A percentile compares a stretch with the other conserved stretches of the same genome.
These are phyloP conservation scores for Drosophila bocqueti DNA, from an alignment of 1,140 invertebrate genomes.

Conservation along the genomic window DNA sequence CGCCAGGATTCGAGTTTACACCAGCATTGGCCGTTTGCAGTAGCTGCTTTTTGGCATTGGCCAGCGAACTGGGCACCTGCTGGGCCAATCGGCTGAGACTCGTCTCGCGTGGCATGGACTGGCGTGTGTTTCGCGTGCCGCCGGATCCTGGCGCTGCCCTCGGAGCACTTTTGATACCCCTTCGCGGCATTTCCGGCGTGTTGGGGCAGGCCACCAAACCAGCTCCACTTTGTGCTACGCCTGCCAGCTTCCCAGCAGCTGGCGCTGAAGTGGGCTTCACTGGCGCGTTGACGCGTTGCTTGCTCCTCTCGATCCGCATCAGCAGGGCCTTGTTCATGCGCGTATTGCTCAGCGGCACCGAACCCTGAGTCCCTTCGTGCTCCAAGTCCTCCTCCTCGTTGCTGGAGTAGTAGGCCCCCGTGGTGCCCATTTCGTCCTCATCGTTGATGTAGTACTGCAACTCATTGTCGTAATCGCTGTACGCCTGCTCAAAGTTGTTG, in stretches of 20 bases:
- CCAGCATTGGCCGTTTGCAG: slow-evolving; percentile 76
- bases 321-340: slow-evolving; percentile 86
- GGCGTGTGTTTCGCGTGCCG: slow-evolving; percentile 53
- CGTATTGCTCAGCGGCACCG: slow-evolving; percentile 85
- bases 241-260: slow-evolving; percentile 64
- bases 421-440: slow-evolving; percentile 76
- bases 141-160: slow-evolving; percentile 49
- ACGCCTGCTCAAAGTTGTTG: slow-evolving; percentile 81
- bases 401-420: slow-evolving; percentile 76
- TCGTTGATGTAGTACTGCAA: slow-evolving; percentile 84
- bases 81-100: slow-evolving; percentile 78
- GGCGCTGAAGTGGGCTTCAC: slow-evolving; percentile 75
- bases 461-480: slow-evolving; percentile 83
- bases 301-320: slow-evolving; percentile 84
- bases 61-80: slow-evolving; percentile 81
- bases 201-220: slow-evolving; percentile 85
- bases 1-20: slow-evolving; percentile 11
- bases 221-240: slow-evolving; percentile 56
- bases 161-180: slow-evolving; percentile 73
- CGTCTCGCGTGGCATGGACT: slow-evolving; percentile 84
- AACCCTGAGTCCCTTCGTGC: slow-evolving; percentile 18
- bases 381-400: slow-evolving; percentile 54
- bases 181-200: slow-evolving; percentile 86
- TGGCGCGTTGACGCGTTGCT: slow-evolving; percentile 57
- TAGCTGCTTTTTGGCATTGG: slow-evolving; percentile 82